These are phyloP conservation scores for Heliothis virescens DNA, from an alignment of 1,140 invertebrate species.

Conservation along the genomic window DNA sequence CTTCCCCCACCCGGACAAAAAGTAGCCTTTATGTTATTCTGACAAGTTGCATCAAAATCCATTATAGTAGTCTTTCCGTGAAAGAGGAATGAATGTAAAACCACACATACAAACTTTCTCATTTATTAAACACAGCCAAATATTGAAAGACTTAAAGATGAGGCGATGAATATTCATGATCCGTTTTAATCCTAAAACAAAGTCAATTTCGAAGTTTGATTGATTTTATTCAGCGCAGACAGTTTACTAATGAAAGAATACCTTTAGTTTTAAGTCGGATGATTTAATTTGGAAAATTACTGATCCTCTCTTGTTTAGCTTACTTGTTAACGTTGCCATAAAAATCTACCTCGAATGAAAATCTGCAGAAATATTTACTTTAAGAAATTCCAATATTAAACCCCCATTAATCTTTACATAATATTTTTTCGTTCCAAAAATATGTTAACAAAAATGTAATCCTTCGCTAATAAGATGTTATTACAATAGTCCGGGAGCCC, in stretches of 20 bases:
- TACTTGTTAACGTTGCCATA: no score
- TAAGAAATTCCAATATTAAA: not conserved
- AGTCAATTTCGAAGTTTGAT: slow-evolving; percentile 33
- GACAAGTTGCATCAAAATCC: no score
- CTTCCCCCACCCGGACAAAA: no score
- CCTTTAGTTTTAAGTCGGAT: not conserved
- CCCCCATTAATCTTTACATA: not conserved
- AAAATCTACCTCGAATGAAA: no score
- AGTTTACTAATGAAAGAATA: not conserved
- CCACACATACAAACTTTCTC: not conserved
- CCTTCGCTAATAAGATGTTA: not conserved
- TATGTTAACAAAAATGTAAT: not conserved
- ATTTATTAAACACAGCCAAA: not conserved
- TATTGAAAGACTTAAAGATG: not conserved
- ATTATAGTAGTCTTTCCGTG: no score
- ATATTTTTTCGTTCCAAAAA: not conserved
- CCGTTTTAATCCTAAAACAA: slow-evolving; percentile 4
- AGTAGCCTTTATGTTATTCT: no score
- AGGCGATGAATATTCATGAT: slow-evolving; percentile 30
- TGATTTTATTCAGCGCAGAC: slow-evolving; percentile 4
- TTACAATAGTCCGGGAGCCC: not conserved
- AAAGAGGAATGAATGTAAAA: no score
- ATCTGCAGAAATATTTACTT: no score
- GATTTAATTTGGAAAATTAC: no score
- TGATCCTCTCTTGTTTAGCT: no score